A percentile compares a stretch with the other conserved stretches of the same genome.
phyloP scores from a whole-genome alignment of 2,888 invertebrate genomes.

The Biston stratarius region DNA sequence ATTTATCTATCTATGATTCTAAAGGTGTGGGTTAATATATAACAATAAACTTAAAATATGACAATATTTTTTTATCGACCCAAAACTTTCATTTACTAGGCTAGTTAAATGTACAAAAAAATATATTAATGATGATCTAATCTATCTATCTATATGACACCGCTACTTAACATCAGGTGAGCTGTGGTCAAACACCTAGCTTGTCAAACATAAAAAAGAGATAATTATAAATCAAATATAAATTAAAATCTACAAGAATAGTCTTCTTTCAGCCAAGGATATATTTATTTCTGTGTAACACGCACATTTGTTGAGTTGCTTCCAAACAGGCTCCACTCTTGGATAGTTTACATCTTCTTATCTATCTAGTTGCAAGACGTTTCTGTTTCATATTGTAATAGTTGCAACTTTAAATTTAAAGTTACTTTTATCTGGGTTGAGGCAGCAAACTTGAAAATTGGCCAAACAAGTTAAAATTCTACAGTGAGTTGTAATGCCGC shows the following conservation, averaged over 20 bases:
- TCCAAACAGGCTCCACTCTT: conserved; percentile 23
- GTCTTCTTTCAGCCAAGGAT: conserved; percentile 3
- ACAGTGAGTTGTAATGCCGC: conserved; percentile 5
- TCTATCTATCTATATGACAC: no score
- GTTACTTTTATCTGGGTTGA: conserved; percentile 24
- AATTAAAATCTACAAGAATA: neutral
- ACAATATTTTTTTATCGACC: no score
- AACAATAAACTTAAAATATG: no score
- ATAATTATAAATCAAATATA: no score
- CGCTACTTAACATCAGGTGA: no score
- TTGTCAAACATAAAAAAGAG: no score
- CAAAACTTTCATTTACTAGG: no score
- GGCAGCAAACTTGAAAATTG: conserved; percentile 28
- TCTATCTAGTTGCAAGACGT: conserved; percentile 33
- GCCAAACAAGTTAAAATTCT: conserved; percentile 22
- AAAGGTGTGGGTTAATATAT: no score
- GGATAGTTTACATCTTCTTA: conserved; percentile 33
- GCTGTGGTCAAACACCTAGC: no score
- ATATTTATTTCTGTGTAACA: conserved; percentile 23
- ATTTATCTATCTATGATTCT: no score
- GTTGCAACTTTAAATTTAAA: conserved; percentile 22
- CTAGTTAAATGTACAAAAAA: no score
- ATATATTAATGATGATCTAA: no score
- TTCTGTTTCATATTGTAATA: conserved; percentile 31
- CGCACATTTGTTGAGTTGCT: conserved; percentile 24